phyloP scores from a whole-genome alignment of 2,113 vertebrate species.

The Nanorana parkeri region DNA sequence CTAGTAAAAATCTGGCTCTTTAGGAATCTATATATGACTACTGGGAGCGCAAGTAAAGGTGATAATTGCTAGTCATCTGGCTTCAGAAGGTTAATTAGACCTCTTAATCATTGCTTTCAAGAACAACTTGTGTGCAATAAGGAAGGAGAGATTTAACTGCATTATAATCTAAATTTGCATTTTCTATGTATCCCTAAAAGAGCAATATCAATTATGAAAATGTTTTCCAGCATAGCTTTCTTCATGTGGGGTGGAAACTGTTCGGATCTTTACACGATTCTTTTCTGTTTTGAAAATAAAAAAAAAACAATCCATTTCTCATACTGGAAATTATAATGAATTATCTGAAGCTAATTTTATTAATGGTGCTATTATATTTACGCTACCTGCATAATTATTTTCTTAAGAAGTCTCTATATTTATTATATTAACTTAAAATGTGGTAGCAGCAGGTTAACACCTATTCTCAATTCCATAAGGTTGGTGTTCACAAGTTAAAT shows the following conservation, averaged over 20 bases:
- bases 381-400: too few relatives aligned
- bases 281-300: too few relatives aligned
- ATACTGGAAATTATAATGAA: too few relatives aligned
- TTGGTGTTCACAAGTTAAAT: too few relatives aligned
- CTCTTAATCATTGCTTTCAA: conserved; percentile 41
- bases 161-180: conserved; percentile 18
- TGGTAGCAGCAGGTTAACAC: too few relatives aligned
- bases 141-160: conserved; percentile 25
- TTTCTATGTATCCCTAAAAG: conserved; percentile 38
- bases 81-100: conserved; percentile 49
- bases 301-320: too few relatives aligned
- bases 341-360: too few relatives aligned
- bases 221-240: conserved; percentile 15
- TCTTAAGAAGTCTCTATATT: too few relatives aligned
- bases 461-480: too few relatives aligned
- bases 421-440: too few relatives aligned
- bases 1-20: conserved; percentile 21
- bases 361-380: too few relatives aligned
- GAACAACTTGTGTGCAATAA: conserved; percentile 24
- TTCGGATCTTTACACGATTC: too few relatives aligned
- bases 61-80: conserved; percentile 44
- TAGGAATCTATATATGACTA: conserved; percentile 35
- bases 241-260: neutral
- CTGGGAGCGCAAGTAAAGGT: conserved; percentile 32
- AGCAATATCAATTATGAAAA: conserved; percentile 37